Conservation (phyloP, 2,797 vertebrate species). For the Micrastur ruficollis region DNA sequence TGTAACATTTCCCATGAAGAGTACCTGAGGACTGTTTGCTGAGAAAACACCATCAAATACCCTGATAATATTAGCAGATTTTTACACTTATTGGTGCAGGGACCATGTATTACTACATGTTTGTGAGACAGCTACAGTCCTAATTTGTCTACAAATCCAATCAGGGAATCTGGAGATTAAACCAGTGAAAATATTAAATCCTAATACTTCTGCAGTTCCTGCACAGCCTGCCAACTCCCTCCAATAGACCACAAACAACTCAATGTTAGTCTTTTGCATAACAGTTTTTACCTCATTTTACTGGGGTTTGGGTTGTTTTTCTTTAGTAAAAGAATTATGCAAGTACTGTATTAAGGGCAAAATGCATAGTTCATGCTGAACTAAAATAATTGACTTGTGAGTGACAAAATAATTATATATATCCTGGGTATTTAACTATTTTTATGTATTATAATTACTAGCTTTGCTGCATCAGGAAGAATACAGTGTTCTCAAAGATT, state of each 20-base stretch:
- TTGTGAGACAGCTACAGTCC: background rate
- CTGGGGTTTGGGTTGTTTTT: background rate
- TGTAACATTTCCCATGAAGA: background rate
- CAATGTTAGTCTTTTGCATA: background rate
- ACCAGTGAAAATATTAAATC: background rate
- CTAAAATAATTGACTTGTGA: slow-evolving; percentile 69
- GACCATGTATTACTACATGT: background rate
- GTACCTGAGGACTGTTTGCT: background rate
- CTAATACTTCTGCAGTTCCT: background rate
- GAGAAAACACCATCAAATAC: background rate
- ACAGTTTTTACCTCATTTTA: background rate
- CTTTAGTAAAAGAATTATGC: background rate
- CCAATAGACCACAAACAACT: background rate
- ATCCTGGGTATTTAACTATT: slow-evolving; percentile 63
- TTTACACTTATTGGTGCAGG: background rate
- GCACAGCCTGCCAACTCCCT: background rate
- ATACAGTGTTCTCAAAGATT: slow-evolving; percentile 65
- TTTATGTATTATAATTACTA: slow-evolving; percentile 67
- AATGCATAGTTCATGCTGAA: background rate
- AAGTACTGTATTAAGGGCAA: background rate
- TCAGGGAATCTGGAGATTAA: background rate
- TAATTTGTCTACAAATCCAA: background rate
- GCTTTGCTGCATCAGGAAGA: slow-evolving; percentile 56
- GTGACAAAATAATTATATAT: slow-evolving; percentile 69
- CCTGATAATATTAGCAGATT: background rate